Conservation (phyloP, 2,797 vertebrate genomes). For the Leptoclinus maculatus region DNA sequence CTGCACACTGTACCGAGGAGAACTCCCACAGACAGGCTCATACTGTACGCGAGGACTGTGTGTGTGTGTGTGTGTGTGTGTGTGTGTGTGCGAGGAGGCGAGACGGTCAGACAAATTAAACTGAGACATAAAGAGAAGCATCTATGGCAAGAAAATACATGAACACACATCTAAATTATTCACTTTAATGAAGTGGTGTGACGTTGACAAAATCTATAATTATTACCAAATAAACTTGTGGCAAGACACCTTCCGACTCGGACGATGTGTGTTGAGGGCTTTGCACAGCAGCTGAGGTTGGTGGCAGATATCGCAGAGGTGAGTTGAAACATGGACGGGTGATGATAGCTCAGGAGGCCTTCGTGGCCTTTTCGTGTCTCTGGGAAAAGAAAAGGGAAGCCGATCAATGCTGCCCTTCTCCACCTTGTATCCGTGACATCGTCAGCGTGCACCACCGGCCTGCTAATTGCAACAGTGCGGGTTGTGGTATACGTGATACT, state of each 20-base stretch:
- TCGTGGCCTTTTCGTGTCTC: slow-evolving; percentile 17
- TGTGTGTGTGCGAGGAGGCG: not conserved
- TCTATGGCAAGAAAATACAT: slow-evolving; percentile 18
- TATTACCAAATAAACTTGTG: not conserved
- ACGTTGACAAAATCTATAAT: not conserved
- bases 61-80: slow-evolving; percentile 36
- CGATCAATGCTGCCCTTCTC: slow-evolving; percentile 1
- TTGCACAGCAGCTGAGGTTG: slow-evolving; percentile 3
- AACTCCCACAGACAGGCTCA: slow-evolving; percentile 78
- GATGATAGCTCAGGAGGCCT: not conserved
- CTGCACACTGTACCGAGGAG: slow-evolving; percentile 69
- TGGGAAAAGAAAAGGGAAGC: not conserved
- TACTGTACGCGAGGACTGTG: slow-evolving; percentile 54
- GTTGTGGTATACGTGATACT: no score
- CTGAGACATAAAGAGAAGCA: slow-evolving; percentile 32
- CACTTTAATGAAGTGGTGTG: not conserved
- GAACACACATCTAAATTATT: not conserved
- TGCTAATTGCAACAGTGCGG: not conserved
- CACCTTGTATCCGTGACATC: not conserved
- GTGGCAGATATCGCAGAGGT: not conserved
- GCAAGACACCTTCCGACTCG: not conserved
- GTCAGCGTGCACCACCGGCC: not conserved
- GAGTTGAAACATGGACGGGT: slow-evolving; percentile 4
- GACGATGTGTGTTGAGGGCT: not conserved
- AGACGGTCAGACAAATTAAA: slow-evolving; percentile 46